Base-by-base conservation (phyloP, 2,888 invertebrate species). In the Microctonus aethiopoides region DNA sequence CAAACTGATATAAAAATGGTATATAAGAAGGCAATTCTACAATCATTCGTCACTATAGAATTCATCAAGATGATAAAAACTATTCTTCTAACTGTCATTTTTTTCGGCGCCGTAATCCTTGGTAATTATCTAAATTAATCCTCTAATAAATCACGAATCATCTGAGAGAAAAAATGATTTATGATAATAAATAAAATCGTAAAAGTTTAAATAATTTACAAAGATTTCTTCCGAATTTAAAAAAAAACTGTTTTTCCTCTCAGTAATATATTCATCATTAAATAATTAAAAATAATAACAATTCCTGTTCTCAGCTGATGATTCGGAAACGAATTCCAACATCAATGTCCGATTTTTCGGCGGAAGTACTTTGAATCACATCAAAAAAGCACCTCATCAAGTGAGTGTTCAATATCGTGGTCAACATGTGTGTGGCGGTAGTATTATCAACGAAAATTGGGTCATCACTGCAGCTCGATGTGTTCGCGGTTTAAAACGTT, bases 341-440 rank as follows among this genome's bases (percentile, higher is more conserved):
- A 46, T 46, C 16, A 16, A 6, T 16, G 1, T 2, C 7, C 46
- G 46, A 4, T 16, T 16, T 16, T 16, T 46, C 16, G 46, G 46
- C 16, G 46, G 46, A 46, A 46, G 16, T 46, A 16, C 46, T 16
- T 4, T 46, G 6, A 5, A 16, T 2, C 16, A 46, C 16, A 80
- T 80, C 51, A 22, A 68, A 16, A 64, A 72, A 6, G 73, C 74
- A 1, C 81, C 81, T 10, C 74, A 80, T 51, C 80, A 80, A 60
- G 74, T 80, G 2, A 77, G 76, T 29, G 1, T 81, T 5, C 75
- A 72, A 4, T 0, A 16, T 0, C 1, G 4, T 0, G 89, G 89
- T 0, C 76, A 80, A 0, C 90, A 90, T 32, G 20, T 83, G 0
- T 91, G 91, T 74, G 90, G 91, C 0, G 91, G 89, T 0, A 85